A percentile compares a stretch with the other conserved stretches of the same genome.
Evolutionary conservation across 2,113 vertebrate genomes (phyloP).

Genomic region (Cacatua alba): DNA sequence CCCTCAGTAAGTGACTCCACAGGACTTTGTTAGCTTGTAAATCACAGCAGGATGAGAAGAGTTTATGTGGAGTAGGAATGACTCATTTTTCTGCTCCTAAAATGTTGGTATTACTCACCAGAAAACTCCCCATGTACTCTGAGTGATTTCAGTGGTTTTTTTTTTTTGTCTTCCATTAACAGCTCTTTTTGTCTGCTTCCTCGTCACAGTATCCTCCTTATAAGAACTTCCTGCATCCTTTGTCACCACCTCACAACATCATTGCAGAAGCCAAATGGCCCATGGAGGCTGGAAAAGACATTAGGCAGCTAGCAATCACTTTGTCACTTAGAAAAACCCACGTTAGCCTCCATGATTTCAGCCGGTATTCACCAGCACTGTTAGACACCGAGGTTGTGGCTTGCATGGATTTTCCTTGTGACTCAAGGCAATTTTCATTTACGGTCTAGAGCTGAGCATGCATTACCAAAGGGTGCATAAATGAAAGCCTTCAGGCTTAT

Average conservation of each 20-base stretch:
- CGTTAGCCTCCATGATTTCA: background rate
- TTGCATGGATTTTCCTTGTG: constrained; percentile 4
- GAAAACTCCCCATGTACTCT: constrained; percentile 37
- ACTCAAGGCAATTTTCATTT: constrained; percentile 39
- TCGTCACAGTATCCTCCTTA: background rate
- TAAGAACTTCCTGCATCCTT: constrained; percentile 49
- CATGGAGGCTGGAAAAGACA: constrained; percentile 18
- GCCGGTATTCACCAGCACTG: background rate
- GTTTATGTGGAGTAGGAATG: background rate
- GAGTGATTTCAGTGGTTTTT: background rate
- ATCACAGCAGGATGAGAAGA: background rate
- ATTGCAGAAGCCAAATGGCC: background rate
- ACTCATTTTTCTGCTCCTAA: constrained; percentile 50
- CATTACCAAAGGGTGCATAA: background rate
- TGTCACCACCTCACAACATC: background rate
- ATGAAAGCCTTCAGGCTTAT: background rate
- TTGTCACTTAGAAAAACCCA: background rate
- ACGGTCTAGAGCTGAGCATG: background rate
- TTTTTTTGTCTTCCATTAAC: constrained; percentile 39
- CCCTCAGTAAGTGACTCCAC: background rate
- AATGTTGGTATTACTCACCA: constrained; percentile 51
- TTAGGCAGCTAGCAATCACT: background rate
- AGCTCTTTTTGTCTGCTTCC: constrained; percentile 38
- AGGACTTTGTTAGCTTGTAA: background rate
- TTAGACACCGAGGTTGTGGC: background rate